Percentiles rank a stretch among this genome's conserved stretches.
Conservation (phyloP, 30 jellyfish, hydroid and myxozoan species). For the Nemopilema nomurai region DNA sequence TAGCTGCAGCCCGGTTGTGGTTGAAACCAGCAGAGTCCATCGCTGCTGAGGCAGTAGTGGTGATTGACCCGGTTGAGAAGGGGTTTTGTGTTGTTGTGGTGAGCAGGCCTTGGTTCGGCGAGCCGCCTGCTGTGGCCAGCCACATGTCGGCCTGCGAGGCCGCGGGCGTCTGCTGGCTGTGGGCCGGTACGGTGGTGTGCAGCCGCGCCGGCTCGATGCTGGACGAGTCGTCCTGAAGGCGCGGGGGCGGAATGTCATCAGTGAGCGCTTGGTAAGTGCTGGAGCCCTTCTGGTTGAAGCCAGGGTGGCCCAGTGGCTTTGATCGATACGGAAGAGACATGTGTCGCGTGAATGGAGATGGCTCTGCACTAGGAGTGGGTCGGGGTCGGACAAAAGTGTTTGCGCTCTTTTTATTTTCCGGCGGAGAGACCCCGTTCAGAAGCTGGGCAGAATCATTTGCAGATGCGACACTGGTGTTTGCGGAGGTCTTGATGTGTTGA, state of each 20-base stretch:
- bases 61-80: slow-evolving; percentile 60
- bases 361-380: slow-evolving; percentile 90
- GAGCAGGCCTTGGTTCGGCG: slow-evolving; percentile 39
- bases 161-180: slow-evolving; percentile 7
- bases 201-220: slow-evolving; percentile 62
- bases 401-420: slow-evolving; percentile 66
- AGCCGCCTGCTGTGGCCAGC: slow-evolving; percentile 57
- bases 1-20: slow-evolving; percentile 14
- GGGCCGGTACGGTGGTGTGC: neutral
- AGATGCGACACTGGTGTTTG: slow-evolving; percentile 30
- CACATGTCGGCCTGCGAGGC: slow-evolving; percentile 64
- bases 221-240: slow-evolving; percentile 79
- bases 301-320: slow-evolving; percentile 63
- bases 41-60: slow-evolving; percentile 53
- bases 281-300: slow-evolving; percentile 70
- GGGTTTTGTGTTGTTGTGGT: slow-evolving; percentile 68
- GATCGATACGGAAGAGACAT: slow-evolving; percentile 94
- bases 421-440: slow-evolving; percentile 64
- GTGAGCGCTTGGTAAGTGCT: slow-evolving; percentile 92
- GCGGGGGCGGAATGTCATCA: slow-evolving; percentile 89
- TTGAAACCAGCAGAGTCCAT: slow-evolving; percentile 51
- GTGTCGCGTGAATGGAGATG: slow-evolving; percentile 88
- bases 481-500: slow-evolving; percentile 47
- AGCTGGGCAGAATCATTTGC: slow-evolving; percentile 20
- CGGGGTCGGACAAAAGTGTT: slow-evolving; percentile 78